Evolutionary conservation across 1,140 invertebrate genomes (phyloP).

Genomic region (Drosophila tristis): DNA sequence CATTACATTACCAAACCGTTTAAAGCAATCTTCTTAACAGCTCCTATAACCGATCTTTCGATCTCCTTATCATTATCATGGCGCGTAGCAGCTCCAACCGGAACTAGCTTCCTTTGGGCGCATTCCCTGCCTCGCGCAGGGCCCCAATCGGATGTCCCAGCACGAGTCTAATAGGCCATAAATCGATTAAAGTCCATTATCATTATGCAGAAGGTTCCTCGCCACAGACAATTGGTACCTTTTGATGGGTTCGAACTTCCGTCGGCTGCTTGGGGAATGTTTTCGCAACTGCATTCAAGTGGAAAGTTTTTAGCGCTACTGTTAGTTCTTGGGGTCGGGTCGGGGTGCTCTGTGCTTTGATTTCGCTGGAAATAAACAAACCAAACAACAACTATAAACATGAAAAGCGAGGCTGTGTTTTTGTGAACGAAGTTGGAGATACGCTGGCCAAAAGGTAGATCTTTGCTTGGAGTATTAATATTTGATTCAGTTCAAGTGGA

Average conservation of each 20-base stretch:
- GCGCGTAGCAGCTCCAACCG: conserved; percentile 22
- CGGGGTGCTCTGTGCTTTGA: conserved; percentile 66
- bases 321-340: conserved; percentile 46
- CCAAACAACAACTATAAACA: conserved; percentile 10
- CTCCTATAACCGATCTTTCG: conserved; percentile 37
- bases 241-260: conserved; percentile 44
- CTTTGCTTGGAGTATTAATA: too few relatives aligned
- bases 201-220: conserved; percentile 32
- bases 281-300: conserved; percentile 44
- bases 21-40: conserved; percentile 64
- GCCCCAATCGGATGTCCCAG: conserved; percentile 44
- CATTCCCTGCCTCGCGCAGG: conserved; percentile 11
- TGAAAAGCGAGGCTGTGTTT: background rate
- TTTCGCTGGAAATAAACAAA: conserved; percentile 59
- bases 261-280: background rate
- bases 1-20: conserved; percentile 45
- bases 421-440: too few relatives aligned
- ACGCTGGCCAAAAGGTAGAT: too few relatives aligned
- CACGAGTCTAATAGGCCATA: conserved; percentile 35
- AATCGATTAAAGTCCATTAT: conserved; percentile 40
- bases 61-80: conserved; percentile 38
- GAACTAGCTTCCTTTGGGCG: conserved; percentile 60
- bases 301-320: conserved; percentile 57
- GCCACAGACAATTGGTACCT: background rate
- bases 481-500: background rate